Percentiles rank a stretch among this genome's conserved stretches.
These are phyloP conservation scores for Spheniscus mendiculus DNA, from an alignment of 2,113 vertebrate species.

Conservation along the genomic window DNA sequence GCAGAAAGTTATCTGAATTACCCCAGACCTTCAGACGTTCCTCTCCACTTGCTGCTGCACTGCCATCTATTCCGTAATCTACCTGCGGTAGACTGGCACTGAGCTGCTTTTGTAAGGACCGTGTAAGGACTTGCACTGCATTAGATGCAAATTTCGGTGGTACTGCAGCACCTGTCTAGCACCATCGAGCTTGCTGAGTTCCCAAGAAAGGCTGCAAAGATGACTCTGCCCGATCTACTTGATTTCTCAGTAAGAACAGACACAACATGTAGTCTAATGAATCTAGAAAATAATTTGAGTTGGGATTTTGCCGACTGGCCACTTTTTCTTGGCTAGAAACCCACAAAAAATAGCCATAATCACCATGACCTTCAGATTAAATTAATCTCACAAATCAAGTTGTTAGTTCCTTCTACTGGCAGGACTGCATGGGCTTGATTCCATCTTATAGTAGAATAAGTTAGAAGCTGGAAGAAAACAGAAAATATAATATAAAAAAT, in stretches of 20 bases:
- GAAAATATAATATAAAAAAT: neutral
- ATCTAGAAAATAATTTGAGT: neutral
- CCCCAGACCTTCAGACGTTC: neutral
- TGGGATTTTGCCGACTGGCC: neutral
- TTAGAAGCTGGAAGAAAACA: neutral
- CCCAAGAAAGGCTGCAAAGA: neutral
- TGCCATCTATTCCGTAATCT: neutral
- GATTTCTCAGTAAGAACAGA: neutral
- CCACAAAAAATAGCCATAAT: neutral
- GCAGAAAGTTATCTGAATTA: neutral
- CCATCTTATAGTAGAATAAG: neutral
- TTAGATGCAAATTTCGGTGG: too few relatives aligned
- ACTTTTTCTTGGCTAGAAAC: neutral
- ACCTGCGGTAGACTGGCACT: too few relatives aligned
- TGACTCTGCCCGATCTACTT: too few relatives aligned
- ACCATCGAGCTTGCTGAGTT: accelerated
- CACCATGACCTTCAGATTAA: neutral
- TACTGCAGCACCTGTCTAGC: too few relatives aligned
- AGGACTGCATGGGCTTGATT: neutral
- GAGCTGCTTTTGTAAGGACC: neutral
- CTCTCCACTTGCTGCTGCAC: neutral
- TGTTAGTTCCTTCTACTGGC: neutral
- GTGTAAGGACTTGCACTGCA: accelerated
- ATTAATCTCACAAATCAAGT: neutral
- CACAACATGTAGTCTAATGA: neutral